Evolutionary conservation across 2,797 vertebrate genomes (phyloP).

Genomic region (Pteronotus mesoamericanus): DNA sequence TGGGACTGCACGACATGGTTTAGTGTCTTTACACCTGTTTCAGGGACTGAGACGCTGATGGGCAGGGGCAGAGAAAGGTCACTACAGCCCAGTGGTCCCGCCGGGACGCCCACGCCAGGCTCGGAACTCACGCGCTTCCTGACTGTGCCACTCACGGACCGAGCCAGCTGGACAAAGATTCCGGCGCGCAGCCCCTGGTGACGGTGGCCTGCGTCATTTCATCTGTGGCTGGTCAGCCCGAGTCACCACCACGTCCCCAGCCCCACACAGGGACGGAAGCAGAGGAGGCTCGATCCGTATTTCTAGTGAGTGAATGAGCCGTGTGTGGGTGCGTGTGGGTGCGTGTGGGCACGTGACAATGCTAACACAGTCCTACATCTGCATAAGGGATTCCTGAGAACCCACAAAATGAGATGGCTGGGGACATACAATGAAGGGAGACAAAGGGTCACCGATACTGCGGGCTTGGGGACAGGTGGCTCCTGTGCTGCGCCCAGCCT

Average conservation of each 20-base stretch:
- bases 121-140: background rate
- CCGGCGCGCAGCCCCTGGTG: background rate
- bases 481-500: background rate
- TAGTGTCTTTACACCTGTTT: fast-evolving
- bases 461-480: background rate
- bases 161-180: background rate
- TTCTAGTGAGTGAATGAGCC: background rate
- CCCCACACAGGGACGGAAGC: fast-evolving
- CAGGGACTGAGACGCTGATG: background rate
- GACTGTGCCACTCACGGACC: background rate
- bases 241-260: fast-evolving
- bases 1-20: fast-evolving
- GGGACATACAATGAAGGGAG: fast-evolving
- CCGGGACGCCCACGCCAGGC: background rate
- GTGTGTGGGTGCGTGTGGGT: fast-evolving
- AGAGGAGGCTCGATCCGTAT: fast-evolving
- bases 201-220: background rate
- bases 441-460: background rate
- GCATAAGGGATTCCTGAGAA: background rate
- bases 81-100: background rate
- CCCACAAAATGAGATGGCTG: fast-evolving
- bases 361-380: fast-evolving
- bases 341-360: fast-evolving
- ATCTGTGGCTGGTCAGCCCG: background rate
- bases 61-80: background rate